Base-by-base conservation (phyloP, 2,888 invertebrate genomes). In the Himalopsyche anomala region DNA sequence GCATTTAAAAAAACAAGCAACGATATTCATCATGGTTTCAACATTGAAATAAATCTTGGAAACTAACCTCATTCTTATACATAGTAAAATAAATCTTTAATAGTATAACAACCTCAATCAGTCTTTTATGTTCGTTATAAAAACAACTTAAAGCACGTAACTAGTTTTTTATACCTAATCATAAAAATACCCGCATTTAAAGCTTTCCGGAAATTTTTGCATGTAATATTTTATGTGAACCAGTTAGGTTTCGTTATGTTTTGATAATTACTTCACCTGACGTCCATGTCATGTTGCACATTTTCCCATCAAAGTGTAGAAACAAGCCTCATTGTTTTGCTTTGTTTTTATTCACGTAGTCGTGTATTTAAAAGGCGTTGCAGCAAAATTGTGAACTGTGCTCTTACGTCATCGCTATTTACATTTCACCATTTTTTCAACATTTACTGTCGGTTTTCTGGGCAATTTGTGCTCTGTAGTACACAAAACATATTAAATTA, bases 191-290 rank as follows among this genome's bases (percentile, higher is more conserved):
- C 15, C 15, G 12, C 51, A 51, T 15, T 45, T 45, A 45, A 45
- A 51, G 51, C 51, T 8, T 62, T 19, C 62, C 6, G 62, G 19
- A 19, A 62, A 62, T 19, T 19, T 19, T 28, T 62, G 62, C 28
- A 62, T 62, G 62, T 62, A 62, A 62, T 62, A 28, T 62, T 62
- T 62, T 62, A 62, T 62, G 62, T 62, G 62, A 62, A 62, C 62
- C 62, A 62, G 62, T 62, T 62, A 19, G 62, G 28, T 62, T 62
- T 62, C 62, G 62, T 62, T 62, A 62, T 62, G 56, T 56, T 56
- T 56, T 56, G 17, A 56, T 62, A 62, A 62, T 62, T 62, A 62
- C 28, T 62, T 62, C 62, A 19, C 11, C 62, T 62, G 62, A 15
- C 62, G 28, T 62, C 62, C 62, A 19, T 28, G 19, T 5, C 62